Evolutionary conservation across 1,140 invertebrate species (phyloP).

Genomic region (Philopotamus ludificatus): DNA sequence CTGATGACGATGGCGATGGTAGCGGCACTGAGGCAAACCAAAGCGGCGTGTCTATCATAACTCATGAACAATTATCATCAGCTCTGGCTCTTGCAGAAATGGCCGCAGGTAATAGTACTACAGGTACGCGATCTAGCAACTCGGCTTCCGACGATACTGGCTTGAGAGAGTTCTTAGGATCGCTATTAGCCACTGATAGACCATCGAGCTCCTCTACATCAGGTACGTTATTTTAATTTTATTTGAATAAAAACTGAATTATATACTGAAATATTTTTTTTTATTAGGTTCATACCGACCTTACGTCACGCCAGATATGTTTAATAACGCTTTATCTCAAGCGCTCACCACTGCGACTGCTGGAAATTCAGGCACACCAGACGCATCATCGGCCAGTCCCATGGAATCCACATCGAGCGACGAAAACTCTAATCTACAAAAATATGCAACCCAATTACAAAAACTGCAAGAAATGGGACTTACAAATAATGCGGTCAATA

Average conservation of each 20-base stretch:
- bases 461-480: slow-evolving; percentile 55
- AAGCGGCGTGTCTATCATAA: slow-evolving; percentile 18
- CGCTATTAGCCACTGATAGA: slow-evolving; percentile 21
- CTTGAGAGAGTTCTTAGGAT: slow-evolving; percentile 30
- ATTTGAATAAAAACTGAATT: not conserved
- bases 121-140: slow-evolving; percentile 1
- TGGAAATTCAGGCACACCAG: slow-evolving; percentile 2
- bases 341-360: slow-evolving; percentile 44
- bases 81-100: slow-evolving; percentile 34
- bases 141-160: slow-evolving; percentile 10
- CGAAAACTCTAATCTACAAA: slow-evolving; percentile 1
- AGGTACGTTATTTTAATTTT: slow-evolving; percentile 5
- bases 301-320: slow-evolving; percentile 52
- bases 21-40: not conserved
- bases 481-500: slow-evolving; percentile 49
- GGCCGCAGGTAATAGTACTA: not conserved
- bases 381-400: slow-evolving; percentile 15
- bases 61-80: slow-evolving; percentile 34
- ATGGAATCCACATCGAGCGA: not conserved
- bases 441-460: slow-evolving; percentile 42
- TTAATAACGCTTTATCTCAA: slow-evolving; percentile 51
- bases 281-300: slow-evolving; percentile 23
- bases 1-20: slow-evolving; percentile 23
- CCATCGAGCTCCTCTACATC: slow-evolving; percentile 3
- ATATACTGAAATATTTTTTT: not conserved